Base-by-base conservation (phyloP, 1,140 invertebrate species). In the Portunus trituberculatus region DNA sequence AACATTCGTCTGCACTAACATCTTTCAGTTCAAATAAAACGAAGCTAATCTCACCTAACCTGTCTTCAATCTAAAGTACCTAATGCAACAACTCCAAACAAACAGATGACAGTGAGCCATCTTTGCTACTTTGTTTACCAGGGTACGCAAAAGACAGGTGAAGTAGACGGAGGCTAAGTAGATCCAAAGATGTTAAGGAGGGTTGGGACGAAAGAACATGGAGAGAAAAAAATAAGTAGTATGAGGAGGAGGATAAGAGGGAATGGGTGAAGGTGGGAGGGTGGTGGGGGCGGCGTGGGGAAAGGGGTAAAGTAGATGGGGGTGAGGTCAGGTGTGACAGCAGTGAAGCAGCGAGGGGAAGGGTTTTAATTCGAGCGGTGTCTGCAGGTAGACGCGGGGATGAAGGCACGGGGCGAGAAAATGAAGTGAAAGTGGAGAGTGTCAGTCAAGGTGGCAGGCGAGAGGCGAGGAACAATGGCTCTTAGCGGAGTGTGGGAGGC, bases 331-430 rank as follows among this genome's bases (percentile, higher is more conserved):
- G 45, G 86, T 45, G 86, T 32, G 86, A 88, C 32, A 88, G 86
- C 7, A 88, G 86, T 45, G 86, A 32, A 46, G 45, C 32, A 88
- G 86, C 12, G 31, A 88, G 31, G 45, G 86, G 16, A 88, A 32
- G n/a, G 86, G 45, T 88, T 88, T 46, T 46, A 88, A 46, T 46
- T 88, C 86, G 45, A 88, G 86, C 32, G 28, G 10, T 46, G 86
- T 39, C 31, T 25, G 45, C 86, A 88, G 45, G 86, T 46, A 46
- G 86, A 88, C 67, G 67, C 39, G 83, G n/a, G 16, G 86, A 88
- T 45, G 86, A 46, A 88, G 28, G 29, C 86, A 88, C 32, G 86
- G n/a, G 86, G 86, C 32, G 45, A n/a, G 86, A 88, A 86, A 46
- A 46, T 88, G 45, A 88, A 39, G 86, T 39, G 86, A 10, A 88